A percentile compares a stretch with the other conserved stretches of the same genome.
Conservation (phyloP, 2,888 invertebrate species). For the Chironomus riparius region DNA sequence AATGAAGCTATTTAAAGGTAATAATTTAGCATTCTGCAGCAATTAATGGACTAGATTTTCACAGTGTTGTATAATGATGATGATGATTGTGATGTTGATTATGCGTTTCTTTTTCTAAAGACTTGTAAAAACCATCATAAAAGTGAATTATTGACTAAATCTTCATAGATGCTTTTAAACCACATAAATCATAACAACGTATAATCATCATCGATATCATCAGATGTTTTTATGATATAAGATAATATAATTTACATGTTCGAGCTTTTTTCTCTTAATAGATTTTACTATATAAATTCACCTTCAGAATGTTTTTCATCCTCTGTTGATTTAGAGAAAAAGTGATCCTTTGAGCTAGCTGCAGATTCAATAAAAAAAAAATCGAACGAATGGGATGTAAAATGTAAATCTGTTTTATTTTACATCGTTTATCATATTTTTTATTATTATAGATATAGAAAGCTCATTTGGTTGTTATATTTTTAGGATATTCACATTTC, state of each 20-base stretch:
- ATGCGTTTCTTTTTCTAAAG: no score
- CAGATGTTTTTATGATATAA: neutral
- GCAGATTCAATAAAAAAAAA: conserved; percentile 24
- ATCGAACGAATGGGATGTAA: neutral
- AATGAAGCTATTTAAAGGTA: neutral
- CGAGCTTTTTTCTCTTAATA: neutral
- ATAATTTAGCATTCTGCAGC: neutral
- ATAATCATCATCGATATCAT: neutral
- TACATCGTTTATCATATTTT: no score
- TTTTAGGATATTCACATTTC: no score
- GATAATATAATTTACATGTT: neutral
- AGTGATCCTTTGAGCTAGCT: conserved; percentile 32
- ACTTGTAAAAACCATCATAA: no score
- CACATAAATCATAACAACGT: no score
- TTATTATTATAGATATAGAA: no score
- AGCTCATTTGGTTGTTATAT: no score
- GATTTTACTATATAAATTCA: conserved; percentile 27
- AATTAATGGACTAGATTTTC: neutral
- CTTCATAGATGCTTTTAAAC: no score
- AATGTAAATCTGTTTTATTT: no score
- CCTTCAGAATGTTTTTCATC: conserved; percentile 30
- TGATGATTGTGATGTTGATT: neutral
- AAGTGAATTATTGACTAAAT: no score
- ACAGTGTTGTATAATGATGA: neutral
- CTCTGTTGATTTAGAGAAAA: conserved; percentile 31